Evolutionary conservation across 1,140 invertebrate genomes (phyloP), one percentile per base, ranked within the genome.

Genomic region (Drosophila pallidifrons): DNA sequence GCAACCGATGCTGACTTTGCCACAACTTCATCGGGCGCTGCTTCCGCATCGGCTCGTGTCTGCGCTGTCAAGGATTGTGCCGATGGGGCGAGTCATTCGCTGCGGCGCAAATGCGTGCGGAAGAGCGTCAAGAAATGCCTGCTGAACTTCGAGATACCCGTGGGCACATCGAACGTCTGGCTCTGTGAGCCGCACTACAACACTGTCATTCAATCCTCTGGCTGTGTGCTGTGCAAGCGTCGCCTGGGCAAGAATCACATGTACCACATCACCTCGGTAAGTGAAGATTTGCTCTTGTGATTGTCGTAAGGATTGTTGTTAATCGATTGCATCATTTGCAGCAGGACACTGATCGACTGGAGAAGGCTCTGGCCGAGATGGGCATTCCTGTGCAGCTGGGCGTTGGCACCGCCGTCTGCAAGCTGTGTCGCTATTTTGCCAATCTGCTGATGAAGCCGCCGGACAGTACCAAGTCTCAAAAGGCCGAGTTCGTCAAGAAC

Each of bases 41-140:
- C 93, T 92, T 65, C 79, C 32, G 28, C 30, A 38, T 16, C 63
- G 41, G 65, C 79, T 11, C 45, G 93, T 0, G 69, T 86, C n/a
- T 96, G 95, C 82, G 94, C 95, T 79, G 94, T 95, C 1, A 93
- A 94, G 47, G 94, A 94, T 13, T 97, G 96, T 82, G 89, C 89
- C n/a, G 93, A 94, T 61, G 92, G 93, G 13, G 95, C 96, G 0
- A 94, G 95, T 20, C 95, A 96, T 92, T 94, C 95, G 66, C 94
- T 97, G 1, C 94, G 96, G 45, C 94, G 96, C 32, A 96, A 97
- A 91, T 97, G 96, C 95, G 94, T 97, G 35, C 94, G 95, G 55
- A 93, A 94, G 66, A 95, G 94, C 81, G 94, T 97, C 16, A 95
- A 95, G 75, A 95, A 96, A 93, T 94, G 96, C 72, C 64, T 93